Evolutionary conservation across 2,113 vertebrate genomes (phyloP).

Genomic region (Neopipo cinnamomea): DNA sequence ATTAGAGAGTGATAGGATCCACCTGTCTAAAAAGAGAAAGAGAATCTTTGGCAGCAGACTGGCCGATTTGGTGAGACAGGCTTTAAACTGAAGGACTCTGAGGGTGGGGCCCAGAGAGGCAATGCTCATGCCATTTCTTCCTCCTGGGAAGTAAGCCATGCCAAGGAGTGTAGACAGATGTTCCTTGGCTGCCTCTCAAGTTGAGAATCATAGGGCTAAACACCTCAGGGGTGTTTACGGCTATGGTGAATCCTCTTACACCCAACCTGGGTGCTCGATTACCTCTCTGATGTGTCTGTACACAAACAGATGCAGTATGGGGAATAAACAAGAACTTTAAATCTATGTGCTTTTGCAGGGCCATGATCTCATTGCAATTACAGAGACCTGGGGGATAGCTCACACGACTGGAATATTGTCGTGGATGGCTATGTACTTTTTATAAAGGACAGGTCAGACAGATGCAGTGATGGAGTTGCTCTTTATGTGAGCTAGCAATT

Average conservation of each 20-base stretch:
- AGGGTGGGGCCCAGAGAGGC: not conserved
- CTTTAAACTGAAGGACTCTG: not conserved
- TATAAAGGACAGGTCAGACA: not conserved
- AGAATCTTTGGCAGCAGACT: not conserved
- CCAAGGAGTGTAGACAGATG: not conserved
- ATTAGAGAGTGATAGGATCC: not conserved
- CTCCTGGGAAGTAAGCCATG: not conserved
- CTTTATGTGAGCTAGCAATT: not conserved
- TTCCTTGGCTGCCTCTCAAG: not conserved
- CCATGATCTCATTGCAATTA: not conserved
- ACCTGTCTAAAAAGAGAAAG: not conserved
- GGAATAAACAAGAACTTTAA: not conserved
- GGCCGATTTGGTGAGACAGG: not conserved
- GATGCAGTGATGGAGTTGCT: not conserved
- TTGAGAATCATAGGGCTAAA: not conserved
- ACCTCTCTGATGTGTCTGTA: not conserved
- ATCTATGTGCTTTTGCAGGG: not conserved
- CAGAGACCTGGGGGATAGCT: not conserved
- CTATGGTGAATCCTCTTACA: not conserved
- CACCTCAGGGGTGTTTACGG: not conserved
- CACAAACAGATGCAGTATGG: not conserved
- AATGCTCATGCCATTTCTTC: not conserved
- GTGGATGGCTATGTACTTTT: not conserved
- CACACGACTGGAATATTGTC: not conserved
- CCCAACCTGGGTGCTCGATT: not conserved